A percentile compares a stretch with the other conserved stretches of the same genome.
Conservation (phyloP, 2,888 invertebrate species). For the Zygogramma bicolorata region DNA sequence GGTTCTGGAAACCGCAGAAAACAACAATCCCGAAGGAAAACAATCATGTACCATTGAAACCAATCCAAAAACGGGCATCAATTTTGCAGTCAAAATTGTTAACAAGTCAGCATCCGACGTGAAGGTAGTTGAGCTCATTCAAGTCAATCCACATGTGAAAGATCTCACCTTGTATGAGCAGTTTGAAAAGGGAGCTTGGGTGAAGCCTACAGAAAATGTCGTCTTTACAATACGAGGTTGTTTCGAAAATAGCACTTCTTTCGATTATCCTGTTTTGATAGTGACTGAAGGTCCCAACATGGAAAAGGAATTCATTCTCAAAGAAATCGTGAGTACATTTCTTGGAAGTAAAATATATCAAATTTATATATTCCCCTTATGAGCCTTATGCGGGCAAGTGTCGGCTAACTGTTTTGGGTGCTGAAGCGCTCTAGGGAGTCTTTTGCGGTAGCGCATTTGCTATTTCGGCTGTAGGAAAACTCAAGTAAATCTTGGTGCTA, state of each 20-base stretch:
- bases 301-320: slow-evolving; percentile 28
- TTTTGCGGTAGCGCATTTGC: no score
- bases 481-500: no score
- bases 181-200: slow-evolving; percentile 21
- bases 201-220: slow-evolving; percentile 1
- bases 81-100: slow-evolving; percentile 16
- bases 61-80: slow-evolving; percentile 17
- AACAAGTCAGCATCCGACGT: slow-evolving; percentile 9
- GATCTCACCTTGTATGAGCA: slow-evolving; percentile 12
- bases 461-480: no score
- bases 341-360: neutral
- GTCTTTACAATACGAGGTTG: slow-evolving; percentile 24
- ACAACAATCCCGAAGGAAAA: neutral
- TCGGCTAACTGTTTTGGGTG: no score
- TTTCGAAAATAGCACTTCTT: slow-evolving; percentile 35
- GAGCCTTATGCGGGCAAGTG: no score
- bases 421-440: no score
- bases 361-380: no score
- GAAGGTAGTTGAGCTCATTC: slow-evolving; percentile 28
- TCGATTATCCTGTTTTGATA: slow-evolving; percentile 32
- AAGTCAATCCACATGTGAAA: slow-evolving; percentile 28
- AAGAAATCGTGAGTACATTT: slow-evolving; percentile 45
- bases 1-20: slow-evolving; percentile 14
- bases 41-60: slow-evolving; percentile 2
- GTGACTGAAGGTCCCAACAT: neutral